Evolutionary conservation across 2,888 invertebrate genomes (phyloP), one percentile per base, ranked within the genome.

Genomic region (Trissolcus brochymenae): DNA sequence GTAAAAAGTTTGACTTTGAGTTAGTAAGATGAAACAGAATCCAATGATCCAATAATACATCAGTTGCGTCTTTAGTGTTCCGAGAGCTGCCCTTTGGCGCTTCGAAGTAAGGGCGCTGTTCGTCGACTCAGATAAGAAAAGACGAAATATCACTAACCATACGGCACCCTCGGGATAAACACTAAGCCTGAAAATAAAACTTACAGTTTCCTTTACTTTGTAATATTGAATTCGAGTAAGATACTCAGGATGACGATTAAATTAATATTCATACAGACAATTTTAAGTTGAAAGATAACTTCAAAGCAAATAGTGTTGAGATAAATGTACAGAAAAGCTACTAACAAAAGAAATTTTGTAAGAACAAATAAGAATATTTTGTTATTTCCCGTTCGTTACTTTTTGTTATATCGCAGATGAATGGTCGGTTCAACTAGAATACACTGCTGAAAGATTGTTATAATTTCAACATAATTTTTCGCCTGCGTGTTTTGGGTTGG

Each of bases 1-100:
- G 55, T 62, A 64, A 19, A 61, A 19, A 57, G 49, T 25, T 62
- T 66, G 66, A 53, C 56, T 70, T 76, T 76, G 61, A 43, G 65
- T 71, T 65, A 51, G 57, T 40, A 67, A 67, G 76, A 72, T 72
- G 62, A 76, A 76, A 76, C 72, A 70, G 72, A 72, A 72, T 76
- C 59, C 76, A 67, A 72, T 76, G 76, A 76, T 67, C 62, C 76
- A 62, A 76, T 72, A 35, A 35, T 35, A 76, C 71, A 76, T 76
- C 76, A 67, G 67, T 59, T 54, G 54, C 49, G 71, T 73, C 72
- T 72, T 73, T 77, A 72, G 64, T 68, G 71, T 7, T 35, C 62
- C 57, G 57, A 53, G 57, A 53, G 76, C 67, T 67, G 62, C 67
- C 77, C 72, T 68, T 68, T 72, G 68, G 67, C 72, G 61, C 61